These are phyloP conservation scores for Watsonalla cultraria DNA, from an alignment of 2,888 invertebrate genomes.

Conservation along the genomic window DNA sequence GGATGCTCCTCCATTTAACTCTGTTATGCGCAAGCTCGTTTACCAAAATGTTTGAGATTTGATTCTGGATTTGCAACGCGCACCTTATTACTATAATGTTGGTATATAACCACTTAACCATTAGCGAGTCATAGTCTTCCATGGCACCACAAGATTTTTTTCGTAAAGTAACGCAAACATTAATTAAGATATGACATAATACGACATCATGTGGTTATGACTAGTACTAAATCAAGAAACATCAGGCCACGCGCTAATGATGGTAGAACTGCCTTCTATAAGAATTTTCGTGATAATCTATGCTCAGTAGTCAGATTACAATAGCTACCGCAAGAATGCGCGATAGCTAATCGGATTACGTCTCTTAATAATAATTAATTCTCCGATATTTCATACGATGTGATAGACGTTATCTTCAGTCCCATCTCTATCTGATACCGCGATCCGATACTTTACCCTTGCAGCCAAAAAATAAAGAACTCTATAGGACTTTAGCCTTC, in stretches of 20 bases:
- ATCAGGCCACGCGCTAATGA: conserved; percentile 11
- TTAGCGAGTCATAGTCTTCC: too few relatives aligned
- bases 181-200: background rate
- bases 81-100: too few relatives aligned
- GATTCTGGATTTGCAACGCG: too few relatives aligned
- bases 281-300: conserved; percentile 29
- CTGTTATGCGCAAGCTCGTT: too few relatives aligned
- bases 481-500: conserved; percentile 13
- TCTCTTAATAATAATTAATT: conserved; percentile 65
- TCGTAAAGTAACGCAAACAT: too few relatives aligned
- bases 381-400: conserved; percentile 58
- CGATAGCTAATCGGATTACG: conserved; percentile 66
- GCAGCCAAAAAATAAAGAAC: conserved; percentile 34
- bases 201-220: background rate
- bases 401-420: conserved; percentile 61
- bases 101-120: too few relatives aligned
- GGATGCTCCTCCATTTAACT: too few relatives aligned
- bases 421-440: conserved; percentile 53
- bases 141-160: too few relatives aligned
- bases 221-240: background rate
- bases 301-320: conserved; percentile 45
- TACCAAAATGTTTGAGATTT: too few relatives aligned
- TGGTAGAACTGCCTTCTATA: conserved; percentile 18
- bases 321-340: conserved; percentile 51
- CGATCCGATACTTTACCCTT: conserved; percentile 35